Base-by-base conservation (phyloP, 2,888 invertebrate genomes). In the Cyclophora punctaria region DNA sequence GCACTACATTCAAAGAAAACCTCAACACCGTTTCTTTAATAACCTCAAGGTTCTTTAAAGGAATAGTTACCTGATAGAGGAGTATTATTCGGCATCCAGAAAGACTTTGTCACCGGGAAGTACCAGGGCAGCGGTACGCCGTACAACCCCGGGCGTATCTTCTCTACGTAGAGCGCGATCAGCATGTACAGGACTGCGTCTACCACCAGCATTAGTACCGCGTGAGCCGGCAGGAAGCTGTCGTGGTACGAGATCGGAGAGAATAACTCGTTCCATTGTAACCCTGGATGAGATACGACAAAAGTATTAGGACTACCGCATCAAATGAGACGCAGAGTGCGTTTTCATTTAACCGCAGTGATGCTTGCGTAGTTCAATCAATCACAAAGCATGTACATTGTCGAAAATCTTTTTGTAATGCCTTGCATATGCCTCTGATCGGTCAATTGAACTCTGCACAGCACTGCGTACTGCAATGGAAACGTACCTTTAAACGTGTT, bases 91-190 rank as follows among this genome's bases (percentile, higher is more conserved):
- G 84, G 77, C 44, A 64, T 71, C 93, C 93, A 93, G 67, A 88
- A 93, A 7, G 74, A 78, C 46, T 85, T 82, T 2, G 90, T 91
- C 48, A 95, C 90, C 0, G 93, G 93, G 67, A 96, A 98, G 67
- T 96, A 92, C 92, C 95, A 97, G 3, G 93, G 93, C 54, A 93
- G 89, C 0, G 95, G 93, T 0, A 97, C 93, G 3, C 97, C 97
- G 73, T 92, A 96, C 51, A 93, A 91, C 3, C 97, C 97, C 0
- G 98, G 98, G 57, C 92, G 91, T 47, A 98, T 91, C 56, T 94
- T 95, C 78, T 97, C 97, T 35, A 97, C 88, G 68, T 98, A 98
- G 75, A 97, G 87, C 0, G 97, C 93, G 37, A 97, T 83, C 2
- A 93, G 50, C 70, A 95, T 89, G 71, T 96, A 96, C 0, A 96